Percentiles rank a stretch among this genome's conserved stretches.
Evolutionary conservation across 2,113 vertebrate species (phyloP).

Genomic region (Polypterus senegalus): DNA sequence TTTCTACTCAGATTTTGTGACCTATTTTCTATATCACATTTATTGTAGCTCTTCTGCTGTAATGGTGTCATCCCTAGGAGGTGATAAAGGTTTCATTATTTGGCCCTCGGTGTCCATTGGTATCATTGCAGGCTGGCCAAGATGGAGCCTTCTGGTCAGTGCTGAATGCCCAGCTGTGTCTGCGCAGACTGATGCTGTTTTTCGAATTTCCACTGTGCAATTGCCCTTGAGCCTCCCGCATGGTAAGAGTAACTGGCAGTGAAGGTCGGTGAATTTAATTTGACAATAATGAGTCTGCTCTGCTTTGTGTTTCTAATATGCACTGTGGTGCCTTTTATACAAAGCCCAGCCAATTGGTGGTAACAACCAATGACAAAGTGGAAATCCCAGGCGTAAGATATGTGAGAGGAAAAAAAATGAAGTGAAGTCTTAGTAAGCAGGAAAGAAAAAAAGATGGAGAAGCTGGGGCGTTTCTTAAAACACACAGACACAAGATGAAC

Average conservation of each 20-base stretch:
- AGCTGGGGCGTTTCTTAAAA: background rate
- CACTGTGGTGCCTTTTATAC: constrained; percentile 5
- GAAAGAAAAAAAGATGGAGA: background rate
- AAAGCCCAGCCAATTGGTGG: constrained; percentile 23
- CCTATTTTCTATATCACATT: too few relatives aligned
- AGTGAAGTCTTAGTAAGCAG: constrained; percentile 18
- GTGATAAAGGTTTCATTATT: too few relatives aligned
- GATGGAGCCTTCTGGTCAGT: too few relatives aligned
- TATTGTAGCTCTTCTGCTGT: too few relatives aligned
- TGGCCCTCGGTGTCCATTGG: too few relatives aligned
- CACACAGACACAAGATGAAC: background rate
- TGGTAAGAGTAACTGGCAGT: constrained; percentile 30
- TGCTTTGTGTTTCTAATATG: constrained; percentile 8
- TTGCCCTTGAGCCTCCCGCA: constrained; percentile 35
- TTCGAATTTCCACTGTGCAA: constrained; percentile 16
- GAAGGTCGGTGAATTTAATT: constrained; percentile 45
- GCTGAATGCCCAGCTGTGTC: background rate
- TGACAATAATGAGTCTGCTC: constrained; percentile 32
- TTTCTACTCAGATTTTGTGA: too few relatives aligned
- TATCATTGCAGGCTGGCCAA: too few relatives aligned
- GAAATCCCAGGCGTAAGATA: constrained; percentile 16
- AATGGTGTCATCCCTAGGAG: too few relatives aligned
- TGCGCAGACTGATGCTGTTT: background rate
- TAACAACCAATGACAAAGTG: constrained; percentile 27
- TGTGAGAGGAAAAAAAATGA: background rate